These are phyloP conservation scores for Cephus pygmeus DNA, from an alignment of 2,888 invertebrate species.

Conservation along the genomic window DNA sequence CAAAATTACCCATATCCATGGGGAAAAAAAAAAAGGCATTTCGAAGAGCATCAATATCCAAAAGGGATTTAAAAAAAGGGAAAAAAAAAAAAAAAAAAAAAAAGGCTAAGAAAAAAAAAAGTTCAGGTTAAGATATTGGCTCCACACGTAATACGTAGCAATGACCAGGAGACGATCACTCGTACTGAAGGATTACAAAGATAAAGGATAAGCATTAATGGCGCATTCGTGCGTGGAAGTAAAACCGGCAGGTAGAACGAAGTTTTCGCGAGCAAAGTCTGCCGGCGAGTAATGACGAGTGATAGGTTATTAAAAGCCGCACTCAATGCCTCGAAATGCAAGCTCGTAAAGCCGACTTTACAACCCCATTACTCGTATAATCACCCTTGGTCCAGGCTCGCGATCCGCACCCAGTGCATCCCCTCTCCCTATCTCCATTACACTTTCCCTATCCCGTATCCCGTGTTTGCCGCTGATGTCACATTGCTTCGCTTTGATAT, in stretches of 20 bases:
- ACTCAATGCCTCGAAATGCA: slow-evolving; percentile 48
- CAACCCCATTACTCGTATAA: slow-evolving; percentile 47
- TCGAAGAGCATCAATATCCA: neutral
- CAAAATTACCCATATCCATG: neutral
- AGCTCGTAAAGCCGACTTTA: slow-evolving; percentile 52
- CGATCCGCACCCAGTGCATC: slow-evolving; percentile 4
- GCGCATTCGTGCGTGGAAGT: neutral
- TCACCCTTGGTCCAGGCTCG: slow-evolving; percentile 32
- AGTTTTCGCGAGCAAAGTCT: slow-evolving; percentile 23
- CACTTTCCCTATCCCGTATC: neutral
- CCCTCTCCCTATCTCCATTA: neutral
- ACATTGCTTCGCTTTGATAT: neutral
- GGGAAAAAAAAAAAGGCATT: neutral
- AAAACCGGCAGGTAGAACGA: slow-evolving; percentile 11
- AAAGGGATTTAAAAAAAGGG: neutral
- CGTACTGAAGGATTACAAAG: neutral
- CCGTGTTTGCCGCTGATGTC: neutral
- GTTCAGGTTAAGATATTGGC: neutral
- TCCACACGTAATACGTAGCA: neutral
- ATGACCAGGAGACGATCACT: neutral
- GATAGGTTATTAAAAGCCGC: slow-evolving; percentile 49
- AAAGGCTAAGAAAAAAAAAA: neutral
- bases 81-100: neutral
- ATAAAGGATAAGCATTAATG: neutral
- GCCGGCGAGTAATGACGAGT: slow-evolving; percentile 33